Conservation (phyloP, 2,888 invertebrate species). For the Tuberolachnus salignus region DNA sequence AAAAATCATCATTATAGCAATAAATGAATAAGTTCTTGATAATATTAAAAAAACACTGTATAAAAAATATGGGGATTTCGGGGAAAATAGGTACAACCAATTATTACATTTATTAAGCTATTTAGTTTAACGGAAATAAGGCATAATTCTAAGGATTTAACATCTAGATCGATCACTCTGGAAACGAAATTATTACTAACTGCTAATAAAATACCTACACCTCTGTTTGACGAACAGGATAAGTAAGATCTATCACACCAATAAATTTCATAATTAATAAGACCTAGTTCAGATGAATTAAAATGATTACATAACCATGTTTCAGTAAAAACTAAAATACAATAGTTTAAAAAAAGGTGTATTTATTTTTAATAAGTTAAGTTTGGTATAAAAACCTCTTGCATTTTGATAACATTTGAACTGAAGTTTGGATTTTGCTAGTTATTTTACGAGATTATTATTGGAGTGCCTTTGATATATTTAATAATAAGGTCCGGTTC, state of each 20-base stretch:
- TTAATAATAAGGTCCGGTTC: conserved; percentile 8
- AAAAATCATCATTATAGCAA: not conserved
- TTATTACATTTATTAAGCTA: not conserved
- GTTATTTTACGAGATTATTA: conserved; percentile 20
- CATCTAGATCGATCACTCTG: not conserved
- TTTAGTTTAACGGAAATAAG: not conserved
- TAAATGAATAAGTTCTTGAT: not conserved
- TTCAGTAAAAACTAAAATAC: conserved; percentile 20
- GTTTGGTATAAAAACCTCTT: conserved; percentile 4
- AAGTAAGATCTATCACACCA: not conserved
- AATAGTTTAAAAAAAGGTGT: not conserved
- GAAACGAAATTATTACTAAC: not conserved
- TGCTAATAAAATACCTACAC: not conserved
- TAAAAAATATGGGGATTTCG: not conserved
- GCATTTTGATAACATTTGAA: conserved; percentile 23
- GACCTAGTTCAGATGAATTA: not conserved
- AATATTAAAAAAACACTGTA: not conserved
- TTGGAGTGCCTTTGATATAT: conserved; percentile 22
- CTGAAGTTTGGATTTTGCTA: not conserved
- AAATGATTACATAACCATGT: not conserved
- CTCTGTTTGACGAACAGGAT: too few species aligned
- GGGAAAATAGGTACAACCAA: too few species aligned
- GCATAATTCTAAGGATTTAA: too few species aligned
- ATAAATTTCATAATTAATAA: too few species aligned
- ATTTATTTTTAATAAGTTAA: not conserved